A percentile compares a stretch with the other conserved stretches of the same genome.
Conservation (phyloP, 2,113 vertebrate genomes). For the Procavia capensis region DNA sequence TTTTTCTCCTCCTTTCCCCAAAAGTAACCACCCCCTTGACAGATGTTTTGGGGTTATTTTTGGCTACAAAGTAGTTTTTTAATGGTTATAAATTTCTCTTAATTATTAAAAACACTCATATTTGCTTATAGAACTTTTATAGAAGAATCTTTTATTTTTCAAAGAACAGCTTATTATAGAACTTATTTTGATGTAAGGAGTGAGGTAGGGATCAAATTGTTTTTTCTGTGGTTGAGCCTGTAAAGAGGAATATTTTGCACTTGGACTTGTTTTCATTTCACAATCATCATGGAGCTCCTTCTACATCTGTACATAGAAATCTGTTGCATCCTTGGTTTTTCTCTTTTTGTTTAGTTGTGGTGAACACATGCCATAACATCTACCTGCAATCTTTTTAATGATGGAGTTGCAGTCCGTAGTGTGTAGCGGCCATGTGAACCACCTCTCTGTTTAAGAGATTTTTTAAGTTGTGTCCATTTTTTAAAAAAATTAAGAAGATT, state of each 20-base stretch:
- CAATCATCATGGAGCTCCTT: not conserved
- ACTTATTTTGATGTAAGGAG: not conserved
- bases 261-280: not conserved
- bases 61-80: not conserved
- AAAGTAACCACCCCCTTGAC: not conserved
- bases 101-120: not conserved
- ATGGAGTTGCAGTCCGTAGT: not conserved
- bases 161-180: not conserved
- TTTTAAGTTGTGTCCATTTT: not conserved
- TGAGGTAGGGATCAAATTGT: not conserved
- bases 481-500: not conserved
- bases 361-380: no score
- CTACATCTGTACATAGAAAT: not conserved
- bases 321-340: not conserved
- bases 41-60: not conserved
- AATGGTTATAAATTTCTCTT: no score
- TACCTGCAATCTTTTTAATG: not conserved
- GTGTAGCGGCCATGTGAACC: not conserved
- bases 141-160: not conserved
- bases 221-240: not conserved
- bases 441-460: no score
- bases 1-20: not conserved
- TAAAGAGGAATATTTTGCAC: not conserved
- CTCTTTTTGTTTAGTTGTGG: no score
- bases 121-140: not conserved